Conservation (phyloP, 2,113 vertebrate genomes). For the Cromileptes altivelis region DNA sequence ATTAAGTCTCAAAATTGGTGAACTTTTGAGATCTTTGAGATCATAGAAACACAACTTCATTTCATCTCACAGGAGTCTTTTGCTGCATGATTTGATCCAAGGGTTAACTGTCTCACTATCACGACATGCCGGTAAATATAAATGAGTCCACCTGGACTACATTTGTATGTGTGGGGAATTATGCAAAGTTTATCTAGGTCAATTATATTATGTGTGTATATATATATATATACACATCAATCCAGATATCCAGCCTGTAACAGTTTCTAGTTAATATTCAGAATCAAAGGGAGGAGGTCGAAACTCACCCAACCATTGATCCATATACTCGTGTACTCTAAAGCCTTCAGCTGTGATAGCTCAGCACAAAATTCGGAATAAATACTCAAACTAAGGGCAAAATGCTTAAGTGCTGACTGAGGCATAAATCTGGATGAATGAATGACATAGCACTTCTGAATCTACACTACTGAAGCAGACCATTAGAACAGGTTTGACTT, state of each 20-base stretch:
- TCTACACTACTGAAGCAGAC: background rate
- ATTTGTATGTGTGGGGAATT: background rate
- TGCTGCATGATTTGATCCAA: no score
- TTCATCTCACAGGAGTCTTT: no score
- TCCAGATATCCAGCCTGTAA: background rate
- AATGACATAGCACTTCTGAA: conserved; percentile 17
- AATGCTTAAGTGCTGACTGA: background rate
- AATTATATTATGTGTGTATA: no score
- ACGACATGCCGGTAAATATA: no score
- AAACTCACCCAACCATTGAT: background rate
- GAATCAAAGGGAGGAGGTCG: background rate
- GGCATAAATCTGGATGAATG: background rate
- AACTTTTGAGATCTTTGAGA: no score
- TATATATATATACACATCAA: background rate
- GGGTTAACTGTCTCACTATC: no score
- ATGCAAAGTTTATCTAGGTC: conserved; percentile 2
- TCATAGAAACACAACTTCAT: no score
- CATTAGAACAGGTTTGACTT: background rate
- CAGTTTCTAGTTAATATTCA: background rate
- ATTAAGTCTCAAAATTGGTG: no score
- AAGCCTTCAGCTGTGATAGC: background rate
- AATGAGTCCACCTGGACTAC: conserved; percentile 3
- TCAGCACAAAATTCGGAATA: background rate
- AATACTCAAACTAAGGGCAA: background rate
- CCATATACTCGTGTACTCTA: background rate